A percentile compares a stretch with the other conserved stretches of the same genome.
Evolutionary conservation across 2,797 vertebrate genomes (phyloP).

Genomic region (Notolabrus celidotus): DNA sequence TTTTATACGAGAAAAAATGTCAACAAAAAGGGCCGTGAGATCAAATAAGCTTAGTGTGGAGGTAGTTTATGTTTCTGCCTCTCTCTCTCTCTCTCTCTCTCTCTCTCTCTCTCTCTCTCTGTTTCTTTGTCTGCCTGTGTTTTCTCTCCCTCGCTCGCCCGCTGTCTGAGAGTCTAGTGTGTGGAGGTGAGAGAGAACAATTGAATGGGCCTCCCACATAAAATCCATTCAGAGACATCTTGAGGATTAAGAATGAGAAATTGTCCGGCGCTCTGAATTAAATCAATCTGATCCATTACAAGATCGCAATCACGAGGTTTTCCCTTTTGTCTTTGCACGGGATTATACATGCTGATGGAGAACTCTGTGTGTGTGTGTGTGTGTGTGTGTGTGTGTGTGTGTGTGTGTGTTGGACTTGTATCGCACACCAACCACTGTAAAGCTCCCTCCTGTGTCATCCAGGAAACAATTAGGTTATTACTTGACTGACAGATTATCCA

Average conservation of each 20-base stretch:
- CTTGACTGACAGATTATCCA: constrained; percentile 2
- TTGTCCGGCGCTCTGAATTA: constrained; percentile 69
- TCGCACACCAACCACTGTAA: constrained; percentile 7
- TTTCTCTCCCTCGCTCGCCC: constrained; percentile 46
- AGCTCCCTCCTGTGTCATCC: constrained; percentile 6
- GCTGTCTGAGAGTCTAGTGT: constrained; percentile 50
- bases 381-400: constrained; percentile 13
- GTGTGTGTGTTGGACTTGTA: constrained; percentile 10
- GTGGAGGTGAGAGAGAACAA: constrained; percentile 70
- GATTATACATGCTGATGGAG: constrained; percentile 59
- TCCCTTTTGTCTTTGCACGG: constrained; percentile 65
- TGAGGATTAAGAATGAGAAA: constrained; percentile 77
- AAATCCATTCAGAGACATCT: constrained; percentile 78
- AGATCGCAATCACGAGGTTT: constrained; percentile 71
- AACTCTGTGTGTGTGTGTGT: constrained; percentile 12
- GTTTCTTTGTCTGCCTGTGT: constrained; percentile 62
- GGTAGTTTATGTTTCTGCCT: constrained; percentile 62
- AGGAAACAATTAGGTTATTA: constrained; percentile 6
- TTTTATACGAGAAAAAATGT: constrained; percentile 63
- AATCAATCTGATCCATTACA: constrained; percentile 80
- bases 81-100: too few relatives aligned
- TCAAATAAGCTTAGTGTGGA: constrained; percentile 65
- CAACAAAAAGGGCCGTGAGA: constrained; percentile 64
- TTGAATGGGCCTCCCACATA: constrained; percentile 78
- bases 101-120: constrained; percentile 17